Evolutionary conservation across 2,113 vertebrate genomes (phyloP).

Genomic region (Sylvicapra grimmia): DNA sequence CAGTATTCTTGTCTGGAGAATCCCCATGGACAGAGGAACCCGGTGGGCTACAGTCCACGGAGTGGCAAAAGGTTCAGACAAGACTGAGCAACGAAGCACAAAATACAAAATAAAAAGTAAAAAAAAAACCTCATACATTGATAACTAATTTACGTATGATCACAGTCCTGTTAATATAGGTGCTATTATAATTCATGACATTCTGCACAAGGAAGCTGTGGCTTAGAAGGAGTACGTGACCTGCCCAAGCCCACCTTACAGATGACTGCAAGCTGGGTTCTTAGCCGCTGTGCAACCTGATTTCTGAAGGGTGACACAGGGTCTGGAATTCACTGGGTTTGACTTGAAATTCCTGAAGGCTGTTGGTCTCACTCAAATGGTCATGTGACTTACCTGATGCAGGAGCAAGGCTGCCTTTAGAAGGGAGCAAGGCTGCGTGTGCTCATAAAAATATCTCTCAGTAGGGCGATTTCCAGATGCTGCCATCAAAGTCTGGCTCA

Average conservation of each 20-base stretch:
- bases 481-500: not conserved
- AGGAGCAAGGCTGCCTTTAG: not conserved
- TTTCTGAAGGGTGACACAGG: not conserved
- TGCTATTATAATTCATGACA: not conserved
- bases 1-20: not conserved
- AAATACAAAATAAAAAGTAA: not conserved
- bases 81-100: accelerated
- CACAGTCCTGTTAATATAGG: not conserved
- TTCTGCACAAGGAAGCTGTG: not conserved
- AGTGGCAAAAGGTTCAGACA: not conserved
- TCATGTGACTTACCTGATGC: not conserved
- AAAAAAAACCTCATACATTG: not conserved
- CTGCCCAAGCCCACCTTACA: not conserved
- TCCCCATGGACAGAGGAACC: not conserved
- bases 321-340: not conserved
- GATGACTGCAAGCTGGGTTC: not conserved
- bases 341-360: not conserved
- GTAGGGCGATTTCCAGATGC: not conserved
- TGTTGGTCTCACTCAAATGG: not conserved
- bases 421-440: not conserved
- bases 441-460: not conserved
- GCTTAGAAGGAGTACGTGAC: not conserved
- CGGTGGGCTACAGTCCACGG: accelerated
- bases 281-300: not conserved
- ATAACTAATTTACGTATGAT: not conserved